phyloP scores from a whole-genome alignment of 23 tunicate genomes.

The Ascidia mentula region DNA sequence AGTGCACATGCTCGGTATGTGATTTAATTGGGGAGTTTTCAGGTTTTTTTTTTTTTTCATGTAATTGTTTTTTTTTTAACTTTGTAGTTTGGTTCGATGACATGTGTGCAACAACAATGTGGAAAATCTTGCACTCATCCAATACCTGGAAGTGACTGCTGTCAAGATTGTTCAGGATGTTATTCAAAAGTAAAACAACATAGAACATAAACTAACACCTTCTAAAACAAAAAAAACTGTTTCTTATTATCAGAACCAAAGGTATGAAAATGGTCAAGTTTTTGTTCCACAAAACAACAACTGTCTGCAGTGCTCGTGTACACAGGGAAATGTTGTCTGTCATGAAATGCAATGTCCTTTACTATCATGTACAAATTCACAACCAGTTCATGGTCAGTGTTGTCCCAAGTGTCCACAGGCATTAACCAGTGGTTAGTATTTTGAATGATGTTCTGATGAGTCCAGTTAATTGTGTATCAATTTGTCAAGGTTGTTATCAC shows the following conservation, averaged over 20 bases:
- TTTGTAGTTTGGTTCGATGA: conserved; percentile 56
- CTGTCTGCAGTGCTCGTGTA: conserved; percentile 65
- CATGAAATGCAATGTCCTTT: conserved; percentile 42
- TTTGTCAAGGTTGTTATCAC: conserved; percentile 35
- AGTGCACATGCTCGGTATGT: conserved; percentile 69
- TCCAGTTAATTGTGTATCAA: background rate
- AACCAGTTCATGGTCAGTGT: conserved; percentile 34
- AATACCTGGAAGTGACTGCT: conserved; percentile 27
- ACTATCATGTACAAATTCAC: conserved; percentile 52
- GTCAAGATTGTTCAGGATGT: conserved; percentile 81
- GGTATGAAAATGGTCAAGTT: conserved; percentile 43
- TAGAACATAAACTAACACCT: background rate
- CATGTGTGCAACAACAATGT: conserved; percentile 51
- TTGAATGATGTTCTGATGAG: background rate
- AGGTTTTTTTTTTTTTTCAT: background rate
- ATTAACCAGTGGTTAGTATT: conserved; percentile 23
- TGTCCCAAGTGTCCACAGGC: conserved; percentile 66
- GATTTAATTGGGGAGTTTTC: background rate
- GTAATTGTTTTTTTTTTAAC: background rate
- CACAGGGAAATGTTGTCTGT: conserved; percentile 54
- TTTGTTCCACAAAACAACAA: conserved; percentile 41
- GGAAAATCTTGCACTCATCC: conserved; percentile 60
- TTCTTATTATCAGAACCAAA: conserved; percentile 30
- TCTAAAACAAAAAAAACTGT: background rate
- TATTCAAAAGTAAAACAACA: conserved; percentile 35